A percentile compares a stretch with the other conserved stretches of the same genome.
phyloP scores from a whole-genome alignment of 35 echinoderm and acorn worm species.

The Diadema setosum region DNA sequence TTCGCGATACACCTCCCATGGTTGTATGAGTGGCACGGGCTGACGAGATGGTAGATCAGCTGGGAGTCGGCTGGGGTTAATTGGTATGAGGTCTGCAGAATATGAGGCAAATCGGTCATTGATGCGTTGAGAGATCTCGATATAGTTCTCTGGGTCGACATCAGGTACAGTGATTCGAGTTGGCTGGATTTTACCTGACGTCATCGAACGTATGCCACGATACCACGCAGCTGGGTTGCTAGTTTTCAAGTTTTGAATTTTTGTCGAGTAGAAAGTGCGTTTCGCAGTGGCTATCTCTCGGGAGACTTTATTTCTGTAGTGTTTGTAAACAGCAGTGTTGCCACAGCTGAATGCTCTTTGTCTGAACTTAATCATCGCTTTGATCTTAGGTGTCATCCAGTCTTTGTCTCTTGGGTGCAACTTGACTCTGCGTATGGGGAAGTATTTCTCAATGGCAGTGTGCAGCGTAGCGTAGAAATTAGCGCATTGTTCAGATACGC shows the following conservation, averaged over 20 bases:
- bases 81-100: neutral
- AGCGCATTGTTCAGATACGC: neutral
- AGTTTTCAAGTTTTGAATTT: slow-evolving; percentile 12
- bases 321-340: neutral
- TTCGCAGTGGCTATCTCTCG: neutral
- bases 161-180: neutral
- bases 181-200: neutral
- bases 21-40: neutral
- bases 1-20: slow-evolving; percentile 7
- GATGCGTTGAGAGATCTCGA: neutral
- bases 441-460: neutral
- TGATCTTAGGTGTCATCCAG: slow-evolving; percentile 27
- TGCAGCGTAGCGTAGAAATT: neutral
- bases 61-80: neutral
- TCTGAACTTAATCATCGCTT: neutral
- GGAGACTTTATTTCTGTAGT: neutral
- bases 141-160: neutral
- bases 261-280: neutral
- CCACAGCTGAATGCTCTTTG: slow-evolving; percentile 16
- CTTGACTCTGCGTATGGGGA: neutral
- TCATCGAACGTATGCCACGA: neutral
- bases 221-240: slow-evolving; percentile 33
- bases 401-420: slow-evolving; percentile 14
- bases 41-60: slow-evolving; percentile 1
- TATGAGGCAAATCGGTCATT: neutral